Evolutionary conservation across 2,113 vertebrate genomes (phyloP).

Genomic region (Xiphophorus couchianus): DNA sequence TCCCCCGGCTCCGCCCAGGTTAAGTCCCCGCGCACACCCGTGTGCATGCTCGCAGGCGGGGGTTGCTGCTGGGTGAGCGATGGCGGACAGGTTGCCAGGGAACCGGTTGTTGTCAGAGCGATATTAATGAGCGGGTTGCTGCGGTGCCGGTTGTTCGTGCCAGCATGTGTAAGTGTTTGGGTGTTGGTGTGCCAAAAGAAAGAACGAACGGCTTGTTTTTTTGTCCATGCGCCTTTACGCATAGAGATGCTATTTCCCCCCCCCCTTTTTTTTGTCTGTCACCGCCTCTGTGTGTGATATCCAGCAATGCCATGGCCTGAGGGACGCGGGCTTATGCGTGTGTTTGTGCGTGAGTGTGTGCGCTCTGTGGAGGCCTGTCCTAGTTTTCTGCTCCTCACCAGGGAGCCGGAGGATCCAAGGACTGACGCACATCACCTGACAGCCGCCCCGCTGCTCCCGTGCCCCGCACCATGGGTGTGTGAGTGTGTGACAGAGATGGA

Average conservation of each 20-base stretch:
- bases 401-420: conserved; percentile 82
- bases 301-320: conserved; percentile 74
- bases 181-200: conserved; percentile 35
- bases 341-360: conserved; percentile 51
- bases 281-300: conserved; percentile 61
- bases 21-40: conserved; percentile 79
- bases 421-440: conserved; percentile 86
- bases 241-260: conserved; percentile 31
- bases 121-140: conserved; percentile 82
- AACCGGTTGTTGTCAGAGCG: conserved; percentile 82
- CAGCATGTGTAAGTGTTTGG: conserved; percentile 18
- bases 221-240: conserved; percentile 11
- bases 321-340: conserved; percentile 63
- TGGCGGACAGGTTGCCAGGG: conserved; percentile 78
- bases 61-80: conserved; percentile 76
- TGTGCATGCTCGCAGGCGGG: conserved; percentile 51
- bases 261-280: conserved; percentile 51
- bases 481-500: conserved; percentile 51
- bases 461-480: conserved; percentile 52
- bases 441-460: conserved; percentile 76
- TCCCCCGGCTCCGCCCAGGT: conserved; percentile 80
- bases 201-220: conserved; percentile 12
- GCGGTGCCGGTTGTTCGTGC: conserved; percentile 43
- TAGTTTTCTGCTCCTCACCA: conserved; percentile 81
- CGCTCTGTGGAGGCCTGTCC: conserved; percentile 84